A percentile compares a stretch with the other conserved stretches of the same genome.
Evolutionary conservation across 2,888 invertebrate genomes (phyloP).

Genomic region (Trypoxylon attenuatum): DNA sequence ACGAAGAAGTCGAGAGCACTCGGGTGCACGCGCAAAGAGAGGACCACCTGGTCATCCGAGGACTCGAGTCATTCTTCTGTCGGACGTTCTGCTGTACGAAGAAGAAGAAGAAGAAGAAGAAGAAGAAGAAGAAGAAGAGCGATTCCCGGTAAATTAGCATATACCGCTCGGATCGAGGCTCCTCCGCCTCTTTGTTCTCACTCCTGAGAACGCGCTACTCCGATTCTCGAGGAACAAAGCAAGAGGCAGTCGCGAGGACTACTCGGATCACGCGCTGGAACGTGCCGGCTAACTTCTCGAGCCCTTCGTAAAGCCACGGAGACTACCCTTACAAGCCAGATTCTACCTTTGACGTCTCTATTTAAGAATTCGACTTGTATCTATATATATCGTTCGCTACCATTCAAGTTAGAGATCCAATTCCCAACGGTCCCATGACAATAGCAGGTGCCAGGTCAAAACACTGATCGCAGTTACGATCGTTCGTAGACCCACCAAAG

Average conservation of each 20-base stretch:
- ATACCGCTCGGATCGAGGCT: constrained; percentile 44
- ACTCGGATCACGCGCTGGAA: neutral
- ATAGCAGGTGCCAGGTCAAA: neutral
- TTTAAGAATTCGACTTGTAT: neutral
- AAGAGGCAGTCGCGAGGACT: neutral
- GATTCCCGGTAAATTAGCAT: constrained; percentile 62
- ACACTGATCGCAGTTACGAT: too few relatives aligned
- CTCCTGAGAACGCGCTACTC: constrained; percentile 19
- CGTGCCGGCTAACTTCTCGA: neutral
- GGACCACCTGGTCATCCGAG: constrained; percentile 65
- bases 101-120: constrained; percentile 7
- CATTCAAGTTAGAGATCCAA: too few relatives aligned
- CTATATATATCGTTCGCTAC: too few relatives aligned
- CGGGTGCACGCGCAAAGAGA: constrained; percentile 43
- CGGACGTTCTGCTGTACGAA: constrained; percentile 34
- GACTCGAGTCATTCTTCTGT: constrained; percentile 65
- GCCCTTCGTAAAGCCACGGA: too few relatives aligned
- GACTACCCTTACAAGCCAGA: too few relatives aligned
- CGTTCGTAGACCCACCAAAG: constrained; percentile 38
- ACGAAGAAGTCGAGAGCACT: constrained; percentile 40
- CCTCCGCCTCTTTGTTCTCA: constrained; percentile 51
- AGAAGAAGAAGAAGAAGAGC: constrained; percentile 40
- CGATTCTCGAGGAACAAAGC: constrained; percentile 3
- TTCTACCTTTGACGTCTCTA: neutral
- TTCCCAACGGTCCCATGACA: too few relatives aligned